Base-by-base conservation (phyloP, 2,797 vertebrate genomes). In the Argentina silus region DNA sequence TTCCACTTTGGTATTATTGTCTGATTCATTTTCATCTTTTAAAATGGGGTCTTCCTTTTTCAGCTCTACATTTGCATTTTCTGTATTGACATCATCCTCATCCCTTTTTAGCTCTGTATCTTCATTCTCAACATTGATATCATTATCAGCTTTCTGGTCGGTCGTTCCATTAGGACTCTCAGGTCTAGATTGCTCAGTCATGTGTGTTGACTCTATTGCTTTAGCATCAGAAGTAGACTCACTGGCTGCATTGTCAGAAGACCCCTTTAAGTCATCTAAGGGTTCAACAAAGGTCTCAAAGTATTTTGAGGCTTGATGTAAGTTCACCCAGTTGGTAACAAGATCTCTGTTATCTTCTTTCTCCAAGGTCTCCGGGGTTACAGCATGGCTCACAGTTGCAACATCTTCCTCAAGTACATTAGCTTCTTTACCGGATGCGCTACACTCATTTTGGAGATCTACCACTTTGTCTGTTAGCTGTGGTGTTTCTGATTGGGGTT, bases 241-340 rank as follows among this genome's bases (percentile, higher is more conserved):
- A n/a, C 63, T 15, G 7, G 15, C 0, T 0, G 10, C 61, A 27
- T 79, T 70, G 7, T 83, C 74, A 6, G 78, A 21, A 1, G 59
- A 17, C 0, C 72, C 55, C 65, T 69, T 89, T 36, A 91, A 64
- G 53, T 93, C 91, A n/a, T 94, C 93, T 44, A 93, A 73, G 6
- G 93, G 92, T 70, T 94, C 93, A 0, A 92, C 84, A 71, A 91
- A 94, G 0, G 82, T 94, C 87, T 94, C 88, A 36, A 94, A 94
- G 63, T 74, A 92, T 72, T 82, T 93, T 12, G 92, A 90, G 0
- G 81, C 72, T 72, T 92, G 91, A 79, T 94, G 93, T 72, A 83
- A 61, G 60, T 81, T 91, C 2, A 94, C 85, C 93, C 93, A 94
- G 87, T 88, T 94, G 6, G 84, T 88, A 45, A 94, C 93, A 2